Evolutionary conservation across 2,888 invertebrate species (phyloP).

Genomic region (Pammene aurita): DNA sequence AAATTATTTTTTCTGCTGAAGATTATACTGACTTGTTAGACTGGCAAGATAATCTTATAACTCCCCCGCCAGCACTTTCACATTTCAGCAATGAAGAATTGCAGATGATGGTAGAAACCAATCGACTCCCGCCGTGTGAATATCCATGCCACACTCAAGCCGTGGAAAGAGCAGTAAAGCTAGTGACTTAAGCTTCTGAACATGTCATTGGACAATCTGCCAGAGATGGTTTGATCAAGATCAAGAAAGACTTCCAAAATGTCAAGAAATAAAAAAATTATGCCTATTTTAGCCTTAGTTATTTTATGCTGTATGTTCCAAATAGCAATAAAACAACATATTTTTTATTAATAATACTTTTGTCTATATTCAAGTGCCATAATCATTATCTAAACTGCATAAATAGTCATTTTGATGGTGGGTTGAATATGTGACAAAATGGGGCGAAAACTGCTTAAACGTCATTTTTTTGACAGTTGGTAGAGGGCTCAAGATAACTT

Average conservation of each 20-base stretch:
- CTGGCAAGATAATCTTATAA: conserved; percentile 5
- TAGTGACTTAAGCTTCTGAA: conserved; percentile 22
- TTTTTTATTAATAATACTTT: not conserved
- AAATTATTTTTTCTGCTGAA: conserved; percentile 1
- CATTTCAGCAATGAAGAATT: conserved; percentile 2
- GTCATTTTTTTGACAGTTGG: not conserved
- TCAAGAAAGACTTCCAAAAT: too few relatives aligned
- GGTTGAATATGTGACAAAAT: not conserved
- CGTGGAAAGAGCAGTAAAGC: conserved; percentile 28
- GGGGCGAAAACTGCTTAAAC: not conserved
- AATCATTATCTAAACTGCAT: not conserved
- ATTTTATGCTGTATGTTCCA: not conserved
- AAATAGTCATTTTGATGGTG: not conserved
- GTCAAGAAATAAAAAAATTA: not conserved
- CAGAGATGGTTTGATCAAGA: conserved; percentile 16
- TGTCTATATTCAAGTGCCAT: not conserved
- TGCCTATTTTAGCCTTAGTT: not conserved
- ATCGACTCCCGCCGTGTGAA: not conserved
- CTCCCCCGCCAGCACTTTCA: not conserved
- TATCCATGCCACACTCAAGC: conserved; percentile 31
- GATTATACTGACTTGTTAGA: conserved; percentile 5
- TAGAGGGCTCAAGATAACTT: conserved; percentile 3
- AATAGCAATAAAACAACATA: not conserved
- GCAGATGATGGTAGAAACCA: not conserved
- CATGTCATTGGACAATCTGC: conserved; percentile 1